Conservation (phyloP, 2,797 vertebrate genomes). For the Anableps anableps region DNA sequence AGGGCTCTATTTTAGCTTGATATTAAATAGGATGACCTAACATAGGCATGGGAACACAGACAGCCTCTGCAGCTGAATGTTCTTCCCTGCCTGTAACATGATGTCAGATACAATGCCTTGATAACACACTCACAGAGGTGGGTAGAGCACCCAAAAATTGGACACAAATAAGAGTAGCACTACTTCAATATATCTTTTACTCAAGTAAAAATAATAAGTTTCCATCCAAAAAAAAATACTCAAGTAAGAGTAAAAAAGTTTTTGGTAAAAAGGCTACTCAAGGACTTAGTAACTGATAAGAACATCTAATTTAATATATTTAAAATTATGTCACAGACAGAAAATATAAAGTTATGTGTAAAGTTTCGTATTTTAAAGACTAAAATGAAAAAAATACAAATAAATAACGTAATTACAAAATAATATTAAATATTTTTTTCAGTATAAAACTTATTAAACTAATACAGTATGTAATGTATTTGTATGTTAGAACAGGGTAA, state of each 20-base stretch:
- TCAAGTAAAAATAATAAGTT: not conserved
- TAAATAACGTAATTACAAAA: too few relatives aligned
- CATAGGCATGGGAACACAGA: slow-evolving; percentile 43
- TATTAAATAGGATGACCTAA: slow-evolving; percentile 62
- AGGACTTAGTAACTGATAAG: not conserved
- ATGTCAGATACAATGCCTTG: not conserved
- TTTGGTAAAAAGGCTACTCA: too few relatives aligned
- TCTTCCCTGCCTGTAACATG: slow-evolving; percentile 11
- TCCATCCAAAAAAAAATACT: not conserved
- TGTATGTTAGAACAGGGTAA: too few relatives aligned
- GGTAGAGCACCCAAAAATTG: not conserved
- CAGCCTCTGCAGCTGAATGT: slow-evolving; percentile 8
- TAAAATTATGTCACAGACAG: not conserved
- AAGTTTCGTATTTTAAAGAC: not conserved
- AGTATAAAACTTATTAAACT: too few relatives aligned
- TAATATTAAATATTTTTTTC: too few relatives aligned
- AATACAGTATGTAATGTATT: too few relatives aligned
- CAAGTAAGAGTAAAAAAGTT: too few relatives aligned
- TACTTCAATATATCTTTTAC: not conserved
- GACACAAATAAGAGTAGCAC: not conserved
- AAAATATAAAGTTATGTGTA: not conserved
- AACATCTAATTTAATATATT: not conserved
- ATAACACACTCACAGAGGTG: not conserved
- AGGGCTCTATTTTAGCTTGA: slow-evolving; percentile 66
- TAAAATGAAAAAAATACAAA: too few relatives aligned